Evolutionary conservation across 1,140 invertebrate species (phyloP), one percentile per base, ranked within the genome.

Genomic region (Thalassaphorura encarpata): DNA sequence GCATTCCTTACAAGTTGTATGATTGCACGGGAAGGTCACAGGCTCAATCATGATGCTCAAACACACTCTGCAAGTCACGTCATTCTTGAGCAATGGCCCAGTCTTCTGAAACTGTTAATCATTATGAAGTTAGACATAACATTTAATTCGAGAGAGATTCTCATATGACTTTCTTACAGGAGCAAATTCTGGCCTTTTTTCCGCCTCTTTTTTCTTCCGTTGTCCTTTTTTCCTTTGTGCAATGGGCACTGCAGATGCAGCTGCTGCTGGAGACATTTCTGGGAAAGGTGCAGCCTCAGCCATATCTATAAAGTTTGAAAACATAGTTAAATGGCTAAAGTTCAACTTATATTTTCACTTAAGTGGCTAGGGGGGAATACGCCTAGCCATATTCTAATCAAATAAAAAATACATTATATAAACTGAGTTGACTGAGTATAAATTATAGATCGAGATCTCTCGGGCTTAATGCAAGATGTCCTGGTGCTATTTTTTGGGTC

Each of bases 21-120:
- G 62, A 11, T 33, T 50, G 52, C 62, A 64, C 0, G 62, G 62
- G 3, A 59, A 28, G 23, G 53, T 64, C 2, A 62, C 61, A 6
- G 58, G 62, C 23, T 61, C 51, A 3, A 51, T 50, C 16, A 61
- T 54, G 16, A 61, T 40, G 16, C 39, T 47, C 33, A 49, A 57
- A 58, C 62, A 64, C 1, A 61, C 56, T n/a, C 53, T 45, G 21
- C 62, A 64, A 1, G 11, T 45, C 2, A 64, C 56, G 27, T 64
- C 62, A 41, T 60, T 42, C 24, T 23, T 27, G 6, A 33, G 59
- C 26, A 60, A 43, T 26, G 24, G 36, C 21, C 42, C 50, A 8
- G 18, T 16, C 41, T 55, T 56, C n/a, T 36, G 26, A 28, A 45
- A 21, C 60, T 62, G 31, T 18, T 43, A 24, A 33, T 40, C 36